Conservation (phyloP, 2,797 vertebrate genomes). For the Eulemur mongoz region DNA sequence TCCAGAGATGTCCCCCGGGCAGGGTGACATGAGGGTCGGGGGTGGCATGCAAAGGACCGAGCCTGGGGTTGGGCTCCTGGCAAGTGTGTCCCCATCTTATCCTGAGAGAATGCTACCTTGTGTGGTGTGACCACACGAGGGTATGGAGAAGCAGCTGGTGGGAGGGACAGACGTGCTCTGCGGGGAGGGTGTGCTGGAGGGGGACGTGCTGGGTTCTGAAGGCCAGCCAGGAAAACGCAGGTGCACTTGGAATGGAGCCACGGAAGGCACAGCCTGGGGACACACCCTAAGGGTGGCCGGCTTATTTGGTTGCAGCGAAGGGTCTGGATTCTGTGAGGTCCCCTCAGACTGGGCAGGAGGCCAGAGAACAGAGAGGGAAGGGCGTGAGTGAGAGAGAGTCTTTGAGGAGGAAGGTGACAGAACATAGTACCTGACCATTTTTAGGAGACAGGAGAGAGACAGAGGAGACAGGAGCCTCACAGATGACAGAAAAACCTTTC, state of each 20-base stretch:
- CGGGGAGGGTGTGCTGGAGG: too few relatives aligned
- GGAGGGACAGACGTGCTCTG: rapidly evolving
- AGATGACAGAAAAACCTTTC: not conserved
- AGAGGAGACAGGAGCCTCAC: not conserved
- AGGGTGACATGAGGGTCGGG: rapidly evolving
- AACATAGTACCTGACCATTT: not conserved
- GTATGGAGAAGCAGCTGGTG: not conserved
- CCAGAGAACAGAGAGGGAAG: not conserved
- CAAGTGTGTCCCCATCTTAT: rapidly evolving
- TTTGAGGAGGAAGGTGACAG: not conserved
- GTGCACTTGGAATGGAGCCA: not conserved
- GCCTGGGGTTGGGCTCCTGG: rapidly evolving
- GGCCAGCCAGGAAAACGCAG: not conserved
- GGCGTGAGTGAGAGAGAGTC: rapidly evolving
- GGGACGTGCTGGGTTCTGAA: not conserved
- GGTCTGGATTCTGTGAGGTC: not conserved
- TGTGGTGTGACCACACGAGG: not conserved
- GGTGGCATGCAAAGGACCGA: not conserved
- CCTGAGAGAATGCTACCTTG: rapidly evolving
- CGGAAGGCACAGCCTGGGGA: not conserved
- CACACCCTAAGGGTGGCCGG: not conserved
- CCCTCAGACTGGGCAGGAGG: not conserved
- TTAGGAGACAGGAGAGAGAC: too few relatives aligned
- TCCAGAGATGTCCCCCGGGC: not conserved
- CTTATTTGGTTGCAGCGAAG: not conserved